Evolutionary conservation across 2,113 vertebrate species (phyloP).

Genomic region (Percopsis transmontana): DNA sequence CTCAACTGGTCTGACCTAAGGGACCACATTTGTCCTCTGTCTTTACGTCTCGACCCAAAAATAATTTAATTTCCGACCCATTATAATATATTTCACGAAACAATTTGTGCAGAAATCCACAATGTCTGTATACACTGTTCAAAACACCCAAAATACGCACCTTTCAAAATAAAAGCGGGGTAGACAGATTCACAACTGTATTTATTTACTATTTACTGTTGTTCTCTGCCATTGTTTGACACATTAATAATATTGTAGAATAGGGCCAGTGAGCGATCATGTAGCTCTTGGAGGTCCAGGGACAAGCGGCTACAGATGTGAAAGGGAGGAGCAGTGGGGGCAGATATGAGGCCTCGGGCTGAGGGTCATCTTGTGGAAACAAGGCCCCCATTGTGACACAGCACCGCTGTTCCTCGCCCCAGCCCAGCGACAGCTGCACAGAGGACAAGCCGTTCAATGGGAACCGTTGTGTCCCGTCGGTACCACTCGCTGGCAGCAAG

Average conservation of each 20-base stretch:
- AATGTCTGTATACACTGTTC: too few relatives aligned
- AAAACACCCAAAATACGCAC: too few relatives aligned
- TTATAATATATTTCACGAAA: too few relatives aligned
- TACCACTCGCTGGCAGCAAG: slow-evolving; percentile 60
- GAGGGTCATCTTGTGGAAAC: slow-evolving; percentile 55
- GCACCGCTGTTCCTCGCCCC: slow-evolving; percentile 36
- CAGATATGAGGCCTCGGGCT: slow-evolving; percentile 29
- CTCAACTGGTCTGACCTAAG: too few relatives aligned
- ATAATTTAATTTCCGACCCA: too few relatives aligned
- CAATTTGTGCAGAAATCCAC: too few relatives aligned
- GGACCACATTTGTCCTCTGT: too few relatives aligned
- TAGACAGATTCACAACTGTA: not conserved
- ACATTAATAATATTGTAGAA: slow-evolving; percentile 17
- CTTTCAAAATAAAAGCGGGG: too few relatives aligned
- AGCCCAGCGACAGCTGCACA: slow-evolving; percentile 67
- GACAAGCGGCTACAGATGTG: slow-evolving; percentile 73
- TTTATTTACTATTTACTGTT: not conserved
- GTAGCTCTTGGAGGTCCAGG: slow-evolving; percentile 63
- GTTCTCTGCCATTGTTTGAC: slow-evolving; percentile 13
- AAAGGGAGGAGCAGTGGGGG: slow-evolving; percentile 46
- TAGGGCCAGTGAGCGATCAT: slow-evolving; percentile 42
- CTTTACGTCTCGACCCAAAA: too few relatives aligned
- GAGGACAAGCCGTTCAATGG: slow-evolving; percentile 58
- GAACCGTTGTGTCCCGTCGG: slow-evolving; percentile 72
- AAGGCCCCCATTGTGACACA: slow-evolving; percentile 71